A percentile compares a stretch with the other conserved stretches of the same genome.
Conservation (phyloP, 2,797 vertebrate genomes). For the Avahi laniger region DNA sequence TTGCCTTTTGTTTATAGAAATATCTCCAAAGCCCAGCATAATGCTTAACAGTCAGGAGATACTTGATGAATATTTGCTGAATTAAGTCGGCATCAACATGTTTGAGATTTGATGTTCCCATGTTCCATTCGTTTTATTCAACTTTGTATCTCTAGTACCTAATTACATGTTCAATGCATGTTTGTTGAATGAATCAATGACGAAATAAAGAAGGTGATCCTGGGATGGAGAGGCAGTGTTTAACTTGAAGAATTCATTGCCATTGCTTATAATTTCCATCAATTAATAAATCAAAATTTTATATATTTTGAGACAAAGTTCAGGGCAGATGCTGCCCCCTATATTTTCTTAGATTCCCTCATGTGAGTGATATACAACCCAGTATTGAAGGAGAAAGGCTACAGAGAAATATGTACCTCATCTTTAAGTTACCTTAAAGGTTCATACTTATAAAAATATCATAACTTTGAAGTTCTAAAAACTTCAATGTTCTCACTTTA, state of each 20-base stretch:
- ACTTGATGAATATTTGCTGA: neutral
- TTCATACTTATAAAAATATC: neutral
- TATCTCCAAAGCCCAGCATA: neutral
- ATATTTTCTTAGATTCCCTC: neutral
- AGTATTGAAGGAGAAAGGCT: neutral
- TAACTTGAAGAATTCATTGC: neutral
- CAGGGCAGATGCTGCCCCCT: neutral
- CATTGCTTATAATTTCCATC: neutral
- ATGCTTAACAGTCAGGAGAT: neutral
- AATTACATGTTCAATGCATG: neutral
- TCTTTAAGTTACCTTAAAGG: neutral
- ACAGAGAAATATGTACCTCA: neutral
- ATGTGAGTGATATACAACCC: neutral
- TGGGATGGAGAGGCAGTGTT: neutral
- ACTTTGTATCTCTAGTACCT: neutral
- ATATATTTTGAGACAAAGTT: neutral
- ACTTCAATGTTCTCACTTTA: constrained; percentile 3
- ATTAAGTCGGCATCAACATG: neutral
- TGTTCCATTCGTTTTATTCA: neutral
- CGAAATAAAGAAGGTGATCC: neutral
- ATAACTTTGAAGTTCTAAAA: constrained; percentile 40
- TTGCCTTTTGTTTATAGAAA: neutral
- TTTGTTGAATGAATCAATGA: neutral
- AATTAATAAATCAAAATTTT: neutral
- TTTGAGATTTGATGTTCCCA: too few species aligned